phyloP scores from a whole-genome alignment of 2,113 vertebrate species.

The Oreocharis arfaki region DNA sequence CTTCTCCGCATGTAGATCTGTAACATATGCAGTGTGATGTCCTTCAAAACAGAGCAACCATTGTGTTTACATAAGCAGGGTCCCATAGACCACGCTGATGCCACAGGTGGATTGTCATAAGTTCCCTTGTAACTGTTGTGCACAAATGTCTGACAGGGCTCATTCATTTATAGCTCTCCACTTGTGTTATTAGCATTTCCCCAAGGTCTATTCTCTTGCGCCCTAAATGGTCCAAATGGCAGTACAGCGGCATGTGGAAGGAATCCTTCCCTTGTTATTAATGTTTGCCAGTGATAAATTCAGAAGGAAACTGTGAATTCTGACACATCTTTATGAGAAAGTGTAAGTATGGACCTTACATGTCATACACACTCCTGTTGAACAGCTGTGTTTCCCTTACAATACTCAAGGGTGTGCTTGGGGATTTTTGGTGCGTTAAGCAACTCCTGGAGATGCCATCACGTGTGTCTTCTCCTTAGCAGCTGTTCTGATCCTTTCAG shows the following conservation, averaged over 20 bases:
- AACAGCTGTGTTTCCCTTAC: background rate
- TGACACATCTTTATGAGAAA: background rate
- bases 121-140: fast-evolving
- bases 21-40: background rate
- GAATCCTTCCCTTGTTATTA: background rate
- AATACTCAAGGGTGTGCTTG: background rate
- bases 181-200: background rate
- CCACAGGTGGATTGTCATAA: background rate
- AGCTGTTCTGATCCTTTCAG: background rate
- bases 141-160: background rate
- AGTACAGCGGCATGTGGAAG: background rate
- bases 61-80: background rate
- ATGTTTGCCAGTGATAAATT: background rate
- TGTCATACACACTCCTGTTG: background rate
- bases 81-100: background rate
- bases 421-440: background rate
- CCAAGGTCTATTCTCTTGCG: background rate
- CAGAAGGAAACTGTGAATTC: background rate
- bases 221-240: background rate
- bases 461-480: background rate
- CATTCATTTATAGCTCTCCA: background rate
- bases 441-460: background rate
- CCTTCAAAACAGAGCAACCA: background rate
- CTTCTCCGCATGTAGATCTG: background rate
- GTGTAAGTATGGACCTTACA: background rate